Conservation (phyloP, 2,888 invertebrate genomes). For the Gastrophysa polygoni region DNA sequence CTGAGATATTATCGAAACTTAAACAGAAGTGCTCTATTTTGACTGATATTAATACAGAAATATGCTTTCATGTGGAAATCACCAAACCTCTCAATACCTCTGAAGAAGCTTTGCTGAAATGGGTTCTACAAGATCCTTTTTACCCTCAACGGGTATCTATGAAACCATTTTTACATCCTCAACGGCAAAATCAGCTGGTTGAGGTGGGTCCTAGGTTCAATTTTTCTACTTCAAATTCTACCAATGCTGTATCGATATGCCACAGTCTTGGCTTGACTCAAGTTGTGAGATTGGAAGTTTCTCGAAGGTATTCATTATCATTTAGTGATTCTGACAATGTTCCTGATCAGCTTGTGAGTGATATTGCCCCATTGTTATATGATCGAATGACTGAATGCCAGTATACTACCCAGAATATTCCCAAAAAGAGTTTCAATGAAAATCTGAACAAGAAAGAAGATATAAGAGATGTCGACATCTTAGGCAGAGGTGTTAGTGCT, state of each 20-base stretch:
- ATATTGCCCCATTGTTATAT: conserved; percentile 70
- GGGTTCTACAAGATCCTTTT: conserved; percentile 79
- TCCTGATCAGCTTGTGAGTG: conserved; percentile 55
- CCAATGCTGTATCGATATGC: conserved; percentile 95
- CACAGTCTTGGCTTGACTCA: conserved; percentile 78
- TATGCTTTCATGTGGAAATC: conserved; percentile 81
- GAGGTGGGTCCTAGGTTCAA: conserved; percentile 94
- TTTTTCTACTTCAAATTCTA: conserved; percentile 94
- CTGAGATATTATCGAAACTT: conserved; percentile 64
- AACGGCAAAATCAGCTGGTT: conserved; percentile 63
- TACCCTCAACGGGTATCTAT: conserved; percentile 65
- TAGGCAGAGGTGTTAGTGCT: conserved; percentile 76
- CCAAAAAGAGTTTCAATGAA: conserved; percentile 71
- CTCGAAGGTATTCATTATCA: conserved; percentile 75
- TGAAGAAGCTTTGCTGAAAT: conserved; percentile 71
- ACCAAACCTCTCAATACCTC: conserved; percentile 63
- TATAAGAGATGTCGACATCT: conserved; percentile 85
- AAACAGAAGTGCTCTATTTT: conserved; percentile 59
- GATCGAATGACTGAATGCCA: conserved; percentile 94
- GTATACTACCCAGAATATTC: conserved; percentile 72
- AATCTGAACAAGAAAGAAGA: conserved; percentile 69
- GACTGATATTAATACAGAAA: conserved; percentile 69
- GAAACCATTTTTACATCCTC: conserved; percentile 60
- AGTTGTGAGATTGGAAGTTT: conserved; percentile 81
- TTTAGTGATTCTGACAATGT: conserved; percentile 57